Evolutionary conservation across 2,113 vertebrate genomes (phyloP), one percentile per base, ranked within the genome.

Genomic region (Chamaetylas fuelleborni): DNA sequence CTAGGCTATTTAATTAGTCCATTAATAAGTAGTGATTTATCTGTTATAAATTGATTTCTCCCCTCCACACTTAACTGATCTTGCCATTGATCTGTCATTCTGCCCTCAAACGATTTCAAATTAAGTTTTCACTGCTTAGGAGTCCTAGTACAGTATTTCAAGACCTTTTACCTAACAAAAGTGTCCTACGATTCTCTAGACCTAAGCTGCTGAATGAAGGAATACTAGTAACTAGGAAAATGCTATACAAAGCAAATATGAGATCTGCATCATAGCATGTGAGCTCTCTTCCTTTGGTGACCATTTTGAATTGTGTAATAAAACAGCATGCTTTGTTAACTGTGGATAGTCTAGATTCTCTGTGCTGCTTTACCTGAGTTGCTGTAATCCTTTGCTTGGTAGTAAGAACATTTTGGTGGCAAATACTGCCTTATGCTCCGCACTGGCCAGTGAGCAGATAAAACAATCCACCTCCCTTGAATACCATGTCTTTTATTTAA

Each of bases 11-110:
- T 93, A 95, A 91, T 81, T 88, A 96, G 92, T 92, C 81, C 43
- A 94, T 94, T 95, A 97, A 90, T 54, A 94, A 83, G 57, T 71
- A 95, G 58, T 57, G 91, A 94, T 53, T 91, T 95, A 93, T 74
- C 58, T 87, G 66, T 82, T 90, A 89, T 53, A 95, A 94, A 93
- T 36, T 74, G 82, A 96, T 96, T 95, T 95, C 19, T 86, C 48
- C 73, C 61, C 69, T 88, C 73, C 18, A 90, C 23, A 58, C 67
- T 92, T 85, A 90, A 91, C 56, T 45, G 61, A 94, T 96, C 45
- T 58, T 73, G 60, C 45, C 53, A 95, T 69, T 92, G 79, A 93
- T 96, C 54, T 88, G 72, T 71, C 65, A 85, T 77, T 93, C 77
- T 93, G 66, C 45, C 71, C 58, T 33, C 50, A 77, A 90, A 91